These are phyloP conservation scores for Amphimedon queenslandica DNA, from an alignment of 37 sponge, comb jelly and placozoan species.

Conservation along the genomic window DNA sequence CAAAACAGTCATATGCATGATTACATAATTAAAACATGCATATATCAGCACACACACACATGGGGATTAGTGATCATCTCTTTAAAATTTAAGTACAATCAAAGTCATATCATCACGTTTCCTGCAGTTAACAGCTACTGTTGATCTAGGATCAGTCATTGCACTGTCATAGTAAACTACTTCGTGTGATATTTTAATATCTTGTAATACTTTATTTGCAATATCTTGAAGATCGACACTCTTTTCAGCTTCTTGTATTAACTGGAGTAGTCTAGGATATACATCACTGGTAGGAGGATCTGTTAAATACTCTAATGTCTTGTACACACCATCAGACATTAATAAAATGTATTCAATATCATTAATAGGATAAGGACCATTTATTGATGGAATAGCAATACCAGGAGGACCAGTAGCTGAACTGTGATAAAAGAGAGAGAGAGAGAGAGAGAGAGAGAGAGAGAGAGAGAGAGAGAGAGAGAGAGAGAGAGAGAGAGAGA, in stretches of 20 bases:
- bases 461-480: slow-evolving; percentile 3
- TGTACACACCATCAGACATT: slow-evolving; percentile 89
- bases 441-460: slow-evolving; percentile 19
- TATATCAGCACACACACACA: background rate
- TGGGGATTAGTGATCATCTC: background rate
- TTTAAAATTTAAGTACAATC: slow-evolving; percentile 43
- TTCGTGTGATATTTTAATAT: slow-evolving; percentile 37
- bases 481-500: slow-evolving; percentile 22
- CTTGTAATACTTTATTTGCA: slow-evolving; percentile 36
- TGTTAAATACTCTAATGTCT: slow-evolving; percentile 57
- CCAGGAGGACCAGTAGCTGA: slow-evolving; percentile 50
- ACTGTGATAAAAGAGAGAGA: slow-evolving; percentile 9
- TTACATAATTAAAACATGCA: background rate
- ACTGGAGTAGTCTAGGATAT: slow-evolving; percentile 20
- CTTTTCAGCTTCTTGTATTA: slow-evolving; percentile 11
- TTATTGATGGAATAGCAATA: slow-evolving; percentile 48
- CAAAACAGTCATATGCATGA: no score
- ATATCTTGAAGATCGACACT: slow-evolving; percentile 2
- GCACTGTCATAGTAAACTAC: slow-evolving; percentile 26
- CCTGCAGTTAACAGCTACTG: slow-evolving; percentile 41
- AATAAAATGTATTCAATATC: slow-evolving; percentile 59
- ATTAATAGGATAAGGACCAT: background rate
- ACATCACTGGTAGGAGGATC: slow-evolving; percentile 9
- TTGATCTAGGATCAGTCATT: slow-evolving; percentile 12
- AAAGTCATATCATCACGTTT: slow-evolving; percentile 89